Conservation (phyloP, 2,797 vertebrate genomes). For the Loris lydekkerianus region DNA sequence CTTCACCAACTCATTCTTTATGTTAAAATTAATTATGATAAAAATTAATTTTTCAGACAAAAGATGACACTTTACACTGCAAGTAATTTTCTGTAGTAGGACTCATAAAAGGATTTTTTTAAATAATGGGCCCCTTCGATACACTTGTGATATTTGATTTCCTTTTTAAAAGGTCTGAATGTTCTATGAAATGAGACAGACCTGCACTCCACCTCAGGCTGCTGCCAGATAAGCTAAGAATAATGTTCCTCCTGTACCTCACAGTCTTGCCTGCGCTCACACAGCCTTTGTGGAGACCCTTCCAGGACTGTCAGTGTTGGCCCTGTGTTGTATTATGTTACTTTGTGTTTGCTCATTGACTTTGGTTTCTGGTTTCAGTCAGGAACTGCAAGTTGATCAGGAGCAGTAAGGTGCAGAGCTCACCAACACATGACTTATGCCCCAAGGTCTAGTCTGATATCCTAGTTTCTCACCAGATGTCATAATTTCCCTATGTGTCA, state of each 20-base stretch:
- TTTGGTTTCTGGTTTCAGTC: neutral
- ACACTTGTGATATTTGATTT: neutral
- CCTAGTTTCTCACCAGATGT: constrained; percentile 7
- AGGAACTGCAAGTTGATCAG: neutral
- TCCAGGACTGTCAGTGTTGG: constrained; percentile 7
- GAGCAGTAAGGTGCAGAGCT: neutral
- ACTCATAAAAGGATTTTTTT: neutral
- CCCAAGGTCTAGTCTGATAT: neutral
- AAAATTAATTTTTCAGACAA: constrained; percentile 15
- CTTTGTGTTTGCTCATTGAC: neutral
- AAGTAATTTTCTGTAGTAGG: neutral
- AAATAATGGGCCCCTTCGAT: neutral
- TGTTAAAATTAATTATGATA: constrained; percentile 55
- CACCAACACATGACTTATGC: neutral
- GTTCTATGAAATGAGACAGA: constrained; percentile 26
- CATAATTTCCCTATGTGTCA: neutral
- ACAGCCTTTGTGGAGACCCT: constrained; percentile 21
- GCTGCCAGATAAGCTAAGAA: neutral
- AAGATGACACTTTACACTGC: neutral
- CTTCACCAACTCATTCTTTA: neutral
- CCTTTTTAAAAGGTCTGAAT: neutral
- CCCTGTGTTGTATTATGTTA: neutral
- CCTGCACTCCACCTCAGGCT: neutral
- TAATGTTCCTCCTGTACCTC: neutral
- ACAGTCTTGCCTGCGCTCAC: neutral